Percentiles rank a stretch among this genome's conserved stretches.
phyloP scores from a whole-genome alignment of 2,797 vertebrate species.

The Microctenopoma steveboyesi region DNA sequence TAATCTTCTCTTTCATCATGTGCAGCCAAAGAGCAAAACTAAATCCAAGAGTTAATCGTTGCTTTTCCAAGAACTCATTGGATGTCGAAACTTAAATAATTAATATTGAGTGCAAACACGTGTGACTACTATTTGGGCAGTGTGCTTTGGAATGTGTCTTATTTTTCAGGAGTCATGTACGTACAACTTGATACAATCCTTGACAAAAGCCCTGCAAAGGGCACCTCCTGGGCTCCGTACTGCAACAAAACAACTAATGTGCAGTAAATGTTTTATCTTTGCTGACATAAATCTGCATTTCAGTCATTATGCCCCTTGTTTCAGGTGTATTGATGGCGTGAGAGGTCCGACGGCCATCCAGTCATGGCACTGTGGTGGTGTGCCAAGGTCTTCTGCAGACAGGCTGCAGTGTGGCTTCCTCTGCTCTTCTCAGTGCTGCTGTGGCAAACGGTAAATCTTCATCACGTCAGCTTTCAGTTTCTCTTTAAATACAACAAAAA shows the following conservation, averaged over 20 bases:
- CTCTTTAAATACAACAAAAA: too few relatives aligned
- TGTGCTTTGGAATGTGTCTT: neutral
- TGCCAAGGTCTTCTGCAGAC: conserved; percentile 40
- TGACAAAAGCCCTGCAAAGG: neutral
- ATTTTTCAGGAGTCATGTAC: neutral
- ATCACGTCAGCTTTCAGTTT: rapidly evolving
- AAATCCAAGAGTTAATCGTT: conserved; percentile 4
- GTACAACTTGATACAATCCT: neutral
- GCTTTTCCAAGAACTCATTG: neutral
- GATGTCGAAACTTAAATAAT: conserved; percentile 4
- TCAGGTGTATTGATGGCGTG: conserved; percentile 71
- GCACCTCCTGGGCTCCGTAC: too few relatives aligned
- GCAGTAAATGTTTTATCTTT: neutral
- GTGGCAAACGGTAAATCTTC: conserved; percentile 66
- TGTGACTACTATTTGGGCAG: neutral
- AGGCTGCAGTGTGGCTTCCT: conserved; percentile 53
- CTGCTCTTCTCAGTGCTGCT: conserved; percentile 68
- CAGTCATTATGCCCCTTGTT: neutral
- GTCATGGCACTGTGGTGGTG: conserved; percentile 69
- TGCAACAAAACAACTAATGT: too few relatives aligned
- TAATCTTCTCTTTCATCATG: conserved; percentile 36
- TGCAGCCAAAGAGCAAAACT: conserved; percentile 6
- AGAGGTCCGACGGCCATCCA: conserved; percentile 56
- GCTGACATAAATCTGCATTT: conserved; percentile 2
- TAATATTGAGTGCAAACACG: neutral